Evolutionary conservation across 2,888 invertebrate genomes (phyloP), one percentile per base, ranked within the genome.

Genomic region (Linnaemya tessellans): DNA sequence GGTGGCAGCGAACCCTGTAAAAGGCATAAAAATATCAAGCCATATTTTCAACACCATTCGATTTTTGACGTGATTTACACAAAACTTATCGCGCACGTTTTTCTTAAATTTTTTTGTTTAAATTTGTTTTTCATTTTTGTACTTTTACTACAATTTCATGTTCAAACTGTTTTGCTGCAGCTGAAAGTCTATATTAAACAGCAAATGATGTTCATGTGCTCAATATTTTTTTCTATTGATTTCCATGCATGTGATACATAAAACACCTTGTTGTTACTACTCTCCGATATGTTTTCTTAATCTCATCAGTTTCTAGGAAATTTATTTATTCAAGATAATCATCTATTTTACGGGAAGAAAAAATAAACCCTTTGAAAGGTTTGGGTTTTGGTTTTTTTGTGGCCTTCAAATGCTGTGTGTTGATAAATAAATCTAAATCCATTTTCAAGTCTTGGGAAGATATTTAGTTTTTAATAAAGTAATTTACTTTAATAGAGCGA

Each of bases 61-160:
- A 80, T 82, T 80, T 84, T 87, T 90, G 91, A 91, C 91, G 88
- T 91, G 91, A 91, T 91, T 91, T 91, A 91, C 91, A 91, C 90
- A 90, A 89, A 88, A 81, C 87, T 89, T 87, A 87, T 88, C 89
- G 90, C 88, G 90, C 91, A 91, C 90, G 89, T 89, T 91, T 91
- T 90, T 80, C 73, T 49, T 15, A 88, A 41, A 1, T 41, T 41
- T 41, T 41, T 41, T 10, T 10, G 7, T 65, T 49, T 30, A 3
- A 2, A 30, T 30, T 60, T 60, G n/a, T 65, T 73, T 62, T 43
- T 62, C 9, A 49, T 25, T 73, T 68, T 74, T 81, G 15, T 75
- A 77, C 70, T 82, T 78, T 68, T 84, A 80, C 80, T 65, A 71
- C 80, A 80, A 77, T 77, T 80, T 84, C 80, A 84, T 80, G 77